These are phyloP conservation scores for Strigops habroptila DNA, from an alignment of 2,113 vertebrate genomes.

Conservation along the genomic window DNA sequence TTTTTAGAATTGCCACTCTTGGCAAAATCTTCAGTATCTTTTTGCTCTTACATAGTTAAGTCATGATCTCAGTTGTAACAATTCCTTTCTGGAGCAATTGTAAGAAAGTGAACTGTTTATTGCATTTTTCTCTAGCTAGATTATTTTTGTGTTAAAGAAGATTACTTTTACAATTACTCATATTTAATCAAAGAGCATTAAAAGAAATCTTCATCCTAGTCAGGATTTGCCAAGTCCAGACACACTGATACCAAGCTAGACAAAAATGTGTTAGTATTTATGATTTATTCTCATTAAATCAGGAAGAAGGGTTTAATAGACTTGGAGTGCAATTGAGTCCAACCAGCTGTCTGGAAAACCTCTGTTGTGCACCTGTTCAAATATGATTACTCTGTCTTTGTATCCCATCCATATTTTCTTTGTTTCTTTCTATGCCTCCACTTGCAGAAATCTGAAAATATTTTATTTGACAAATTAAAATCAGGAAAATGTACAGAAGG, in stretches of 20 bases:
- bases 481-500: background rate
- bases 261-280: conserved; percentile 39
- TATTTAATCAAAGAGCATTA: background rate
- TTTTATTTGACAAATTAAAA: background rate
- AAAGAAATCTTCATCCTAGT: background rate
- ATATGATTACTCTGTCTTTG: conserved; percentile 30
- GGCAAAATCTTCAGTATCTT: background rate
- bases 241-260: background rate
- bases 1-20: background rate
- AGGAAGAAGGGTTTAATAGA: conserved; percentile 36
- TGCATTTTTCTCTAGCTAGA: background rate
- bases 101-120: background rate
- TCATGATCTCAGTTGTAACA: background rate
- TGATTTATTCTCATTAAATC: conserved; percentile 27
- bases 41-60: background rate
- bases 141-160: background rate
- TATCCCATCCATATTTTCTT: background rate
- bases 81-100: background rate
- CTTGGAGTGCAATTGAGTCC: conserved; percentile 25
- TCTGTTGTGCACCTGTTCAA: conserved; percentile 48
- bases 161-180: background rate
- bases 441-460: background rate
- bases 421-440: background rate
- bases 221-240: background rate
- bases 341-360: conserved; percentile 61